Base-by-base conservation (phyloP, 2,113 vertebrate genomes). In the Patagioenas fasciata region DNA sequence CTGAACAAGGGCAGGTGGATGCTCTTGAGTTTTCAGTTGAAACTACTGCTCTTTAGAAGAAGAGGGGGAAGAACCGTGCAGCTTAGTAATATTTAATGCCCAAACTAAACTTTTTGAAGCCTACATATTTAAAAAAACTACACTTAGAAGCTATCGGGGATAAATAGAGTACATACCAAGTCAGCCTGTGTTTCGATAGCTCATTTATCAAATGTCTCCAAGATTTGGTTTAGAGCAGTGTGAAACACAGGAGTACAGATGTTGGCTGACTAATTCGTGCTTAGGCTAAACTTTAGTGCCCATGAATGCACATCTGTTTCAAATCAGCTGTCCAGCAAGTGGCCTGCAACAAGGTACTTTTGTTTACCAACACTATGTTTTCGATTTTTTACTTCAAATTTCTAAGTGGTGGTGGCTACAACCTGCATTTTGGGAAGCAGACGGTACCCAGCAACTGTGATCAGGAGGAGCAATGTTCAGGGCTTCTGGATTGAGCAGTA, bases 1-100 rank as follows among this genome's bases (percentile, higher is more conserved):
- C 81, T 69, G 38, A 81, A 83, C 64, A 80, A 78, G 84, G 85
- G 88, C 90, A 95, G 96, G 84, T 91, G 80, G 81, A 93, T 61
- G 40, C 25, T 94, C 67, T 74, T 69, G 73, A 83, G 69, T 71
- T 95, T 91, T 86, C 61, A 81, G 25, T 65, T 79, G 73, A 82
- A 95, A 75, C 36, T 15, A 42, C 75, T 67, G 29, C 38, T 15
- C 28, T 89, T 67, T 24, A 38, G 53, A 87, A 91, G 53, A 69
- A 73, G 38, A 85, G 3, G 29, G 26, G 61, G 66, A 81, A 93
- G 73, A 91, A 69, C n/a, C 13, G 3, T 36, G 47, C 26, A 48
- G 19, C 32, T 72, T 60, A 58, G 25, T 54, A 51, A 17, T 71
- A 75, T 47, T 67, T 91, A 67, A 40, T 88, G 53, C 19, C 31